Evolutionary conservation across 2,888 invertebrate genomes (phyloP), one percentile per base, ranked within the genome.

Genomic region (Eucera pruinosa): DNA sequence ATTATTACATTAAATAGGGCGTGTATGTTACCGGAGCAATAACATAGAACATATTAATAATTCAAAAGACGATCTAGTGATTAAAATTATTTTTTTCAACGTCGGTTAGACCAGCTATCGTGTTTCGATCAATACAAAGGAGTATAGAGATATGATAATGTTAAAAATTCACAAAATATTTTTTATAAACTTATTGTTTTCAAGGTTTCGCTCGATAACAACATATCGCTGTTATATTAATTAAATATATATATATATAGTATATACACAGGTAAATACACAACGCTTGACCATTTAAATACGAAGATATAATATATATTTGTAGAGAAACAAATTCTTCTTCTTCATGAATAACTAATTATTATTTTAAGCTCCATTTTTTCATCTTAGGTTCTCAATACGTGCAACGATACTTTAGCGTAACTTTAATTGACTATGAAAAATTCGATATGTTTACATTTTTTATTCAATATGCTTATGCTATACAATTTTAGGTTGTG

Each of bases 181-280:
- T 75, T 75, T 73, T 75, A 75, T 75, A 75, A 65, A 75, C 64
- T 64, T 73, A 74, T 75, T 65, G 47, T 75, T 75, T 73, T 60
- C 75, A 75, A 65, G 13, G 18, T 73, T 72, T 74, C 54, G 75
- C 65, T 75, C 64, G 74, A 75, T 65, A 73, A 47, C 18, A n/a
- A 75, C 75, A 75, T 75, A 75, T 75, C 75, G 75, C 75, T 75
- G 74, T 73, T 75, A 27, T 54, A 65, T 65, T 60, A 75, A 73
- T 75, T 75, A 65, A 73, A 75, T 65, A 73, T 58, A 65, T 39
- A 58, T 41, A 73, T 58, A 65, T 39, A 58, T 41, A n/a, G n/a
- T n/a, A n/a, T n/a, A n/a, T n/a, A n/a, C n/a, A 66, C 55, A 18
- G 27, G 36, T 48, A 73, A n/a, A n/a, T 30, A 70, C 71, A 54